Conservation (phyloP, 2,113 vertebrate genomes). For the Catharus minimus region DNA sequence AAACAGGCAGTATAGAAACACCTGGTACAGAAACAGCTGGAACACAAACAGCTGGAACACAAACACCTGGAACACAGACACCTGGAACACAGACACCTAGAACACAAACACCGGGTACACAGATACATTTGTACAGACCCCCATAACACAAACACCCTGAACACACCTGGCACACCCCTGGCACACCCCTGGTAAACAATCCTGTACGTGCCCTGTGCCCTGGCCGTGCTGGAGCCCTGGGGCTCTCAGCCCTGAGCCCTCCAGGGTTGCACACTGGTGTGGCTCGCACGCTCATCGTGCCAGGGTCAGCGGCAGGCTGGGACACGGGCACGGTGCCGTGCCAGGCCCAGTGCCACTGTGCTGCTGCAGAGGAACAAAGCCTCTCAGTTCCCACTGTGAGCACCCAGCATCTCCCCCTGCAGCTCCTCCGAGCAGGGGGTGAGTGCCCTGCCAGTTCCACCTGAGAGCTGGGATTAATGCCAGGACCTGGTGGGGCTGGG, state of each 20-base stretch:
- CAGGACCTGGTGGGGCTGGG: neutral
- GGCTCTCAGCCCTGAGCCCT: neutral
- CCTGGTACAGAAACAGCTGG: neutral
- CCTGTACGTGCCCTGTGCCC: neutral
- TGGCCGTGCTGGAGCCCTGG: neutral
- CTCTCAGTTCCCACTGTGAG: neutral
- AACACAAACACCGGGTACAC: neutral
- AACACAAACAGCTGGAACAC: neutral
- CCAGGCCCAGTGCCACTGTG: neutral
- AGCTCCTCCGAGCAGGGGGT: rapidly evolving
- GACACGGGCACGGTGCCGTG: neutral
- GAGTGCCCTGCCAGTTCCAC: too few relatives aligned
- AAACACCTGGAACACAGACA: too few relatives aligned
- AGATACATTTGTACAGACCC: too few relatives aligned
- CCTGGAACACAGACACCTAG: too few relatives aligned
- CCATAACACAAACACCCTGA: too few relatives aligned
- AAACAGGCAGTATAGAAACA: neutral
- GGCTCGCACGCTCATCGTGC: rapidly evolving
- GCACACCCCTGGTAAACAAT: neutral
- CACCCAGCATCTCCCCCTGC: neutral
- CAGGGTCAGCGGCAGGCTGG: neutral
- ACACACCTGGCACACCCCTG: rapidly evolving
- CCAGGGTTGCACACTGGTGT: neutral
- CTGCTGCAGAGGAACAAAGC: neutral
- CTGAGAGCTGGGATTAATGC: neutral